phyloP scores from a whole-genome alignment of 2,113 vertebrate genomes.

The Glareola pratincola region DNA sequence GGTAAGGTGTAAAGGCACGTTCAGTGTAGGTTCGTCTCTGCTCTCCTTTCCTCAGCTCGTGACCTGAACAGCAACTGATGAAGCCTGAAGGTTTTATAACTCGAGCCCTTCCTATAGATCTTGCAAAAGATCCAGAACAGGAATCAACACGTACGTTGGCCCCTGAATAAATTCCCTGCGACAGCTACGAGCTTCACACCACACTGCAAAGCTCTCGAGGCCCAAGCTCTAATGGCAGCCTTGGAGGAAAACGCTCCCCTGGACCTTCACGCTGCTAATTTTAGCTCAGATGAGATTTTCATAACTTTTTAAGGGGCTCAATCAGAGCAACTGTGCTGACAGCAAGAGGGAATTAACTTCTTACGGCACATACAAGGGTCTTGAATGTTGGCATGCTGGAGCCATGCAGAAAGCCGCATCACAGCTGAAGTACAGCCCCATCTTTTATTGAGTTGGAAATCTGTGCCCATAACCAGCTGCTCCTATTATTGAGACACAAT shows the following conservation, averaged over 20 bases:
- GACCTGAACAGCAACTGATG: neutral
- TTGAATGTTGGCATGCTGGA: neutral
- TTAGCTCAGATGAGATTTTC: neutral
- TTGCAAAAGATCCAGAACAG: neutral
- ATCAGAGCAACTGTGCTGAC: neutral
- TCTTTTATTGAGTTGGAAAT: conserved; percentile 8
- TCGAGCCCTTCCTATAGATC: neutral
- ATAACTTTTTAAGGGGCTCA: neutral
- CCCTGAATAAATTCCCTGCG: neutral
- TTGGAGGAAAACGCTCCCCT: neutral
- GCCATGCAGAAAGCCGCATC: neutral
- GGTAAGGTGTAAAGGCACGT: neutral
- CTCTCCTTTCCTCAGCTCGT: neutral
- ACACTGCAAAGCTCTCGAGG: neutral
- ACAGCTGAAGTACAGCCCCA: neutral
- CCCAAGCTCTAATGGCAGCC: neutral
- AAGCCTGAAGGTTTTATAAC: neutral
- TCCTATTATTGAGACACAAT: conserved; percentile 44
- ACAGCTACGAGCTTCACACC: neutral
- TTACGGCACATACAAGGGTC: neutral
- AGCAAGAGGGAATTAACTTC: neutral
- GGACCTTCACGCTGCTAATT: neutral
- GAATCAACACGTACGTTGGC: neutral
- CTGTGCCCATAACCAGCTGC: conserved; percentile 4
- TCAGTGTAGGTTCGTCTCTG: neutral